phyloP scores from a whole-genome alignment of 35 echinoderm and acorn worm species.

The Patiria miniata region DNA sequence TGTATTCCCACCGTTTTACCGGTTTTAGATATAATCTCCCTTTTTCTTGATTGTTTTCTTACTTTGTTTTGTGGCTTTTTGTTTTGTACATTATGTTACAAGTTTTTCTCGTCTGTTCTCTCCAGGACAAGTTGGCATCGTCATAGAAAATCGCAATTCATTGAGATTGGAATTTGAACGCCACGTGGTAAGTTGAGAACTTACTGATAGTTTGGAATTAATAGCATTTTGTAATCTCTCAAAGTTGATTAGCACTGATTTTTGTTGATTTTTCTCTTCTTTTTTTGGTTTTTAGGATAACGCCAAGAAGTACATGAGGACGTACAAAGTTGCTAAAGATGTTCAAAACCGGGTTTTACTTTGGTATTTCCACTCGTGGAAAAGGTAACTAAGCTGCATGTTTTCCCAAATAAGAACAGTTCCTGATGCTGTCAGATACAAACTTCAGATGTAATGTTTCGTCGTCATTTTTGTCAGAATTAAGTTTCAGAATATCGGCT shows the following conservation, averaged over 20 bases:
- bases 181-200: conserved; percentile 68
- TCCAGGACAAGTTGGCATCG: conserved; percentile 82
- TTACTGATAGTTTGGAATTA: too few relatives aligned
- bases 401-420: not conserved
- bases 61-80: not conserved
- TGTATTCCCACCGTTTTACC: too few relatives aligned
- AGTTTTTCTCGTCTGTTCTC: not conserved
- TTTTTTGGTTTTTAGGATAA: conserved; percentile 55
- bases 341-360: conserved; percentile 73
- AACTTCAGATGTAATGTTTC: too few relatives aligned
- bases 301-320: conserved; percentile 81
- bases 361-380: conserved; percentile 89
- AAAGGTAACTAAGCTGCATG: conserved; percentile 44
- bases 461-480: too few relatives aligned
- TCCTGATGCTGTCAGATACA: too few relatives aligned
- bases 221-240: too few relatives aligned
- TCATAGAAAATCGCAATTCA: conserved; percentile 79
- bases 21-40: too few relatives aligned
- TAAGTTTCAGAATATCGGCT: not conserved
- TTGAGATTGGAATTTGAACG: conserved; percentile 70
- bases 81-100: not conserved
- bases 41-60: not conserved
- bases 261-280: not conserved
- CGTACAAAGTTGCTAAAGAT: conserved; percentile 78
- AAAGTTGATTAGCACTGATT: too few relatives aligned